These are phyloP conservation scores for Pelodytes ibericus DNA, from an alignment of 2,797 vertebrate genomes.

Conservation along the genomic window DNA sequence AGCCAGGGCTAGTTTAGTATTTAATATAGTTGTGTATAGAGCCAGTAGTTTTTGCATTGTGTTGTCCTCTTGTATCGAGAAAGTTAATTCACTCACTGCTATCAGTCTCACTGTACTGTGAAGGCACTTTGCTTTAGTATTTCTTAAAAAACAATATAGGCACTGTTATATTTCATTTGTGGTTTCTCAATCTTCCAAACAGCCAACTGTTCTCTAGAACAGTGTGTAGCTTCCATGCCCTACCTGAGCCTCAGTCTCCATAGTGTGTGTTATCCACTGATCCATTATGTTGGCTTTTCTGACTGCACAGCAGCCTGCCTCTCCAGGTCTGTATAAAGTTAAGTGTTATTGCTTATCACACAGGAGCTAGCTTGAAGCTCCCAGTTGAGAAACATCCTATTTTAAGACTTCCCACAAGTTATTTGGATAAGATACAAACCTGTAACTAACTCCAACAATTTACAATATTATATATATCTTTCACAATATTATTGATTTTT, in stretches of 20 bases:
- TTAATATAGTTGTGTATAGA: too few relatives aligned
- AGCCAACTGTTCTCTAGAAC: neutral
- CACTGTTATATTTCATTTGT: neutral
- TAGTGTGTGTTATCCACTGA: neutral
- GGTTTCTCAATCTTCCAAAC: neutral
- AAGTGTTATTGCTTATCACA: neutral
- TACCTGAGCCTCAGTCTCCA: neutral
- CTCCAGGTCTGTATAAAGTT: neutral
- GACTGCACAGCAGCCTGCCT: neutral
- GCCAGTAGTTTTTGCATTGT: too few relatives aligned
- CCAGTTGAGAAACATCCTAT: neutral
- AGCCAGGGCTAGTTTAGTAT: too few relatives aligned
- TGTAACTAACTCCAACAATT: neutral
- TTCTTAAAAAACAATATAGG: neutral
- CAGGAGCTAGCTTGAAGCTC: constrained; percentile 1
- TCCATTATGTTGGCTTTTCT: constrained; percentile 8
- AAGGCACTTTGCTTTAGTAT: too few relatives aligned
- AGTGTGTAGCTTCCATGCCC: neutral
- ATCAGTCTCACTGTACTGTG: too few relatives aligned
- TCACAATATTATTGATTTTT: too few relatives aligned
- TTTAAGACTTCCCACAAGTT: neutral
- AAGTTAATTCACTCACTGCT: too few relatives aligned
- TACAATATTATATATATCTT: too few relatives aligned
- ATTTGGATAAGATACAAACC: neutral
- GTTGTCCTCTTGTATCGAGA: too few relatives aligned